Percentiles rank a stretch among this genome's conserved stretches.
These are phyloP conservation scores for Tethya wilhelma DNA, from an alignment of 37 sponge, comb jelly and placozoan genomes.

Conservation along the genomic window DNA sequence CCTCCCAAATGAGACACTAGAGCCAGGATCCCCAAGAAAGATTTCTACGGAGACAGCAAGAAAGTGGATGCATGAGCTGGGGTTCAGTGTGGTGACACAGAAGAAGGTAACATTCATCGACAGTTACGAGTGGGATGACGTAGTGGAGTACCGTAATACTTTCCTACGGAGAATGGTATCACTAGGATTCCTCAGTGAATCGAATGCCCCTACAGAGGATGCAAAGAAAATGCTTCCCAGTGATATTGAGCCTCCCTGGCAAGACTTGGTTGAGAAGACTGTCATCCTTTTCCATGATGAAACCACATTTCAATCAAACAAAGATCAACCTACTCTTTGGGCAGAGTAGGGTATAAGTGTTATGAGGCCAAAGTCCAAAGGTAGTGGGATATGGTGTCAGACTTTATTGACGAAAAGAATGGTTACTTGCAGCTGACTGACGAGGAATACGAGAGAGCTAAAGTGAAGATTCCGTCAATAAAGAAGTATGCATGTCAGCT, in stretches of 20 bases:
- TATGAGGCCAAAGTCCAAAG: conserved; percentile 38
- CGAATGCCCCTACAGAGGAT: conserved; percentile 43
- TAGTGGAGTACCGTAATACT: conserved; percentile 3
- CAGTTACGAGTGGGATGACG: conserved; percentile 41
- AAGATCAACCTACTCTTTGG: conserved; percentile 48
- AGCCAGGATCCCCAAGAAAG: conserved; percentile 51
- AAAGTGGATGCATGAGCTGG: conserved; percentile 59
- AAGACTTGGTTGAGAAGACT: conserved; percentile 2
- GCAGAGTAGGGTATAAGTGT: conserved; percentile 27
- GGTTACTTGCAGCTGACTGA: conserved; percentile 38
- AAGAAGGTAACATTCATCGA: conserved; percentile 50
- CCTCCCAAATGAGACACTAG: conserved; percentile 36
- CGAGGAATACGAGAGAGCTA: conserved; percentile 23
- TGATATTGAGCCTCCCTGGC: neutral
- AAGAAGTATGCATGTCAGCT: conserved; percentile 12
- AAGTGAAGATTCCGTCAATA: neutral
- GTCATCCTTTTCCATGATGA: conserved; percentile 49
- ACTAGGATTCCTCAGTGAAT: conserved; percentile 18
- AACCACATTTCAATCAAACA: conserved; percentile 50
- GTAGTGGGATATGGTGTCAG: conserved; percentile 48
- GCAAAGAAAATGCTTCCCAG: conserved; percentile 28
- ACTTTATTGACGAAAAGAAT: conserved; percentile 45
- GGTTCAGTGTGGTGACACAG: conserved; percentile 32
- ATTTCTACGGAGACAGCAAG: conserved; percentile 46
- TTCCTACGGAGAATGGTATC: neutral